These are phyloP conservation scores for Apus apus DNA, from an alignment of 2,113 vertebrate genomes.

Conservation along the genomic window DNA sequence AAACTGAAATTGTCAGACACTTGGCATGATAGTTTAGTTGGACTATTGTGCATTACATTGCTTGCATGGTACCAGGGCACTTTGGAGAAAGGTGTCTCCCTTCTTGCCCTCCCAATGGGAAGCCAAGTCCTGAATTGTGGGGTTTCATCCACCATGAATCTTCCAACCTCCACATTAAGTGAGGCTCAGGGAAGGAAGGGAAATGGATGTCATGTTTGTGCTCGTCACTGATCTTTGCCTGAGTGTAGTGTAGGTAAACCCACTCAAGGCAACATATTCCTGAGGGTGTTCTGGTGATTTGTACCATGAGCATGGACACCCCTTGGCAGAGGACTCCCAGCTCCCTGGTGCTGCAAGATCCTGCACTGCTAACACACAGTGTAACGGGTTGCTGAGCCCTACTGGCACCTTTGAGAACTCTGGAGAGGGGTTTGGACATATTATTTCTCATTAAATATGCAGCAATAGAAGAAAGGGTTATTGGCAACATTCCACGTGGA, in stretches of 20 bases:
- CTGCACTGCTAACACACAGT: fast-evolving
- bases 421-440: not conserved
- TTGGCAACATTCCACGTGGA: not conserved
- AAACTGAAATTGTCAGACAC: not conserved
- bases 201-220: not conserved
- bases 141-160: not conserved
- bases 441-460: not conserved
- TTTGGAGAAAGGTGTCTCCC: not conserved
- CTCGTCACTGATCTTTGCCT: not conserved
- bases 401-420: fast-evolving
- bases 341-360: not conserved
- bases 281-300: fast-evolving
- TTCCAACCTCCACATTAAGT: not conserved
- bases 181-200: not conserved
- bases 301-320: fast-evolving
- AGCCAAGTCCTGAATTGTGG: not conserved
- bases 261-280: not conserved
- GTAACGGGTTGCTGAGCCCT: fast-evolving
- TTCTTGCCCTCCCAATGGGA: not conserved
- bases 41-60: fast-evolving
- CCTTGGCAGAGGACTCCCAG: not conserved
- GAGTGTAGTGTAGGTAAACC: not conserved
- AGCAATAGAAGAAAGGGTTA: not conserved
- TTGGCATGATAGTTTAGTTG: not conserved
- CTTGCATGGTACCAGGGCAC: not conserved